Conservation (phyloP, 2,113 vertebrate genomes). For the Ovibos moschatus region DNA sequence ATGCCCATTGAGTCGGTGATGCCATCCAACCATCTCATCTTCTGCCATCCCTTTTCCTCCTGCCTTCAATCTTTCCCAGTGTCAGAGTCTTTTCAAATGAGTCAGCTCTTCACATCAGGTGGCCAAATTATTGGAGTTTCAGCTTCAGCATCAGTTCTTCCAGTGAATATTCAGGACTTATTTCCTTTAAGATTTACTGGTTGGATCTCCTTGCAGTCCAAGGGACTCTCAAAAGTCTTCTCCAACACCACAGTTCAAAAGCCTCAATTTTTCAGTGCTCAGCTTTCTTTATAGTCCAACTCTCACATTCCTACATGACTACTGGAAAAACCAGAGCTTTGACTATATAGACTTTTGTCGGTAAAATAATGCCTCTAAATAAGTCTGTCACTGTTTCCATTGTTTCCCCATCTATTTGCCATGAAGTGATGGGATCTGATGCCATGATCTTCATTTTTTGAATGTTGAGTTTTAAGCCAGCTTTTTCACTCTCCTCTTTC, state of each 20-base stretch:
- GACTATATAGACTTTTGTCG: background rate
- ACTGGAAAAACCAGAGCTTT: background rate
- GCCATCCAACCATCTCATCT: background rate
- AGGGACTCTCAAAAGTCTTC: background rate
- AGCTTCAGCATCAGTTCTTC: background rate
- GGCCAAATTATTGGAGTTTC: background rate
- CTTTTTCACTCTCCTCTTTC: background rate
- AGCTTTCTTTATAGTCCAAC: background rate
- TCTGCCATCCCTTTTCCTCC: background rate
- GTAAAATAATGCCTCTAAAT: background rate
- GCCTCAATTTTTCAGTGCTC: background rate
- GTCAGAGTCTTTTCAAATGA: background rate
- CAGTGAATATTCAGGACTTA: background rate
- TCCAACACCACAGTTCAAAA: background rate
- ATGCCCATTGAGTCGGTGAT: background rate
- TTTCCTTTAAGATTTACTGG: background rate
- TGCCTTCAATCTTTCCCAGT: background rate
- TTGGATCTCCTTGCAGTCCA: background rate
- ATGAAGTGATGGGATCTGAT: background rate
- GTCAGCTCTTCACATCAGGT: background rate
- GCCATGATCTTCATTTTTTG: background rate
- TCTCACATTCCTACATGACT: background rate
- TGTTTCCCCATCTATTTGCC: background rate
- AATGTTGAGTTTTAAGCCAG: background rate
- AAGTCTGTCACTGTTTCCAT: background rate